phyloP scores from a whole-genome alignment of 2,797 vertebrate species.

The Dryobates pubescens region DNA sequence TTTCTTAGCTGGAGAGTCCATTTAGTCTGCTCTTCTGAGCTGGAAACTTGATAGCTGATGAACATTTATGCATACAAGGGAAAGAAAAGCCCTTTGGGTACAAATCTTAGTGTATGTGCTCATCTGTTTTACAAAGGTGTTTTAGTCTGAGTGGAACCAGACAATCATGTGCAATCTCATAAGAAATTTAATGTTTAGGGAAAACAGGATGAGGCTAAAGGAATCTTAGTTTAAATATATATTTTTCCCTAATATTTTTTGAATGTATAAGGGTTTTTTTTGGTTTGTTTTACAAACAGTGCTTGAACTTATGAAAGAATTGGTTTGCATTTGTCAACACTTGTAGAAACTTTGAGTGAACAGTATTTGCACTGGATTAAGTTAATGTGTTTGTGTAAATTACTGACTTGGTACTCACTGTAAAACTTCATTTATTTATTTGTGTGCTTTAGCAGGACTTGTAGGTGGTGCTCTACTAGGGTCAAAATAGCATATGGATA shows the following conservation, averaged over 20 bases:
- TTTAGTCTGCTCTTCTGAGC: not conserved
- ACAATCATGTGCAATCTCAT: not conserved
- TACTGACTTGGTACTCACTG: conserved; percentile 36
- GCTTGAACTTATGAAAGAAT: not conserved
- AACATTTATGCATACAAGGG: not conserved
- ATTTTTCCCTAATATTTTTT: not conserved
- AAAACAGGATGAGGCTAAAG: not conserved
- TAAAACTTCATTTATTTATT: conserved; percentile 44
- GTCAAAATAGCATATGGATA: conserved; percentile 46
- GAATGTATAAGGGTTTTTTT: not conserved
- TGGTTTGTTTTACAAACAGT: not conserved
- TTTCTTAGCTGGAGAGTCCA: not conserved
- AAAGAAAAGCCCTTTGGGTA: not conserved
- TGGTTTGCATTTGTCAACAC: not conserved
- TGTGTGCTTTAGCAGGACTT: conserved; percentile 55
- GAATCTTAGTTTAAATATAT: not conserved
- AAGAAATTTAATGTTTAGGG: not conserved
- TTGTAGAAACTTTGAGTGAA: not conserved
- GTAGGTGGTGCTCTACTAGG: conserved; percentile 40
- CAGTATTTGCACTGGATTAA: conserved; percentile 24
- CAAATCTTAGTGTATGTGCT: not conserved
- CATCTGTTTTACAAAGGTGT: not conserved
- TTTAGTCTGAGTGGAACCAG: not conserved
- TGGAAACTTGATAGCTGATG: not conserved
- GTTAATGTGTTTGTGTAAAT: conserved; percentile 38